phyloP scores from a whole-genome alignment of 2,113 vertebrate species.

The Amphiprion percula region DNA sequence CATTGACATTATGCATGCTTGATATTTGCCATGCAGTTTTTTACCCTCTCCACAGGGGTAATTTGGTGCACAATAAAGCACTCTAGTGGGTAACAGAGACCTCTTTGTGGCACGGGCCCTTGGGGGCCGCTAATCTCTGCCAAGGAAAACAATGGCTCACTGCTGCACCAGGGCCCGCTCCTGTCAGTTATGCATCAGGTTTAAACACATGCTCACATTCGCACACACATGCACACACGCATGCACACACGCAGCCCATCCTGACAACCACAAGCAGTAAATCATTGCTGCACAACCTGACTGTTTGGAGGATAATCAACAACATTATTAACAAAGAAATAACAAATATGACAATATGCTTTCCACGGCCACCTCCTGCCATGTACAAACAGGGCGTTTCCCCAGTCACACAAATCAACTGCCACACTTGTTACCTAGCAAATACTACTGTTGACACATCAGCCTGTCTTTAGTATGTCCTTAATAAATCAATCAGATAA shows the following conservation, averaged over 20 bases:
- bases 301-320: conserved; percentile 86
- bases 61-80: conserved; percentile 93
- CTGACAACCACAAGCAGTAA: conserved; percentile 81
- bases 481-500: conserved; percentile 2
- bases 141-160: conserved; percentile 94
- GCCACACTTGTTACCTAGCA: conserved; percentile 6
- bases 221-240: conserved; percentile 6
- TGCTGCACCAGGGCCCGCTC: conserved; percentile 87
- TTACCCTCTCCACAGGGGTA: conserved; percentile 87
- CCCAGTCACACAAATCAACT: neutral
- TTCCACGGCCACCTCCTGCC: neutral
- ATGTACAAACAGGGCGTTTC: conserved; percentile 14
- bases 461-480: conserved; percentile 5
- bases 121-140: conserved; percentile 91
- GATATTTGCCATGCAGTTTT: conserved; percentile 94
- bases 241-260: conserved; percentile 30
- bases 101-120: conserved; percentile 93
- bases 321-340: neutral
- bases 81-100: conserved; percentile 95
- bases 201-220: conserved; percentile 67
- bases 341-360: conserved; percentile 17
- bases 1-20: conserved; percentile 90
- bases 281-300: conserved; percentile 78
- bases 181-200: conserved; percentile 88
- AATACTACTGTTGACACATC: conserved; percentile 17